Evolutionary conservation across 2,888 invertebrate species (phyloP).

Genomic region (Polydrusus cervinus): DNA sequence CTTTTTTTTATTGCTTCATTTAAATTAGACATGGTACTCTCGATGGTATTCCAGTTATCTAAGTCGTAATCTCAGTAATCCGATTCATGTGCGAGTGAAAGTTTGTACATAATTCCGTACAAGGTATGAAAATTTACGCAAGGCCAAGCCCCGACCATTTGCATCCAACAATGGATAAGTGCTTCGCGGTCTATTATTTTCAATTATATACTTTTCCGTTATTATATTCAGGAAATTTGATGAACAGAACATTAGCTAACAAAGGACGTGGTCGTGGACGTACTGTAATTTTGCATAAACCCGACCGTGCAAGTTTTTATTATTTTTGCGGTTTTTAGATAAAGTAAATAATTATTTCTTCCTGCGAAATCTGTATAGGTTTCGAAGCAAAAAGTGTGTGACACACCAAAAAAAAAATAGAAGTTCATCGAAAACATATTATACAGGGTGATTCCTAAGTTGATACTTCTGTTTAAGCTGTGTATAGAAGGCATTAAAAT

Average conservation of each 20-base stretch:
- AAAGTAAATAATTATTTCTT: background rate
- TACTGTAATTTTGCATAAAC: conserved; percentile 21
- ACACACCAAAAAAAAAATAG: no score
- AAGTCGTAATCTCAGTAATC: background rate
- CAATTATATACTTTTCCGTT: conserved; percentile 36
- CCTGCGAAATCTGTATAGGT: background rate
- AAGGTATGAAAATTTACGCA: conserved; percentile 30
- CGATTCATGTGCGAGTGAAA: conserved; percentile 17
- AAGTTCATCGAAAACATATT: no score
- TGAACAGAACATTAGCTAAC: conserved; percentile 21
- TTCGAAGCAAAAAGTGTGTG: no score
- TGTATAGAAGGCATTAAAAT: no score
- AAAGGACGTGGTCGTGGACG: background rate
- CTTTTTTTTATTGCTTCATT: background rate
- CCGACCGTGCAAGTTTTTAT: background rate
- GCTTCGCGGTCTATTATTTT: conserved; percentile 41
- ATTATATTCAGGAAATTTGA: conserved; percentile 25
- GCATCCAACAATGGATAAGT: conserved; percentile 26
- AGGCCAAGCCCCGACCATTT: conserved; percentile 26
- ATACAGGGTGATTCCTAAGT: no score
- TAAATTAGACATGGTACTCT: conserved; percentile 1
- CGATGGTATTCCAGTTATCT: conserved; percentile 18
- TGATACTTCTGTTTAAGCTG: no score
- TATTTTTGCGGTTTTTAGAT: conserved; percentile 4
- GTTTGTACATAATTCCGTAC: conserved; percentile 17